Evolutionary conservation across 2,113 vertebrate genomes (phyloP).

Genomic region (Osmerus mordax): DNA sequence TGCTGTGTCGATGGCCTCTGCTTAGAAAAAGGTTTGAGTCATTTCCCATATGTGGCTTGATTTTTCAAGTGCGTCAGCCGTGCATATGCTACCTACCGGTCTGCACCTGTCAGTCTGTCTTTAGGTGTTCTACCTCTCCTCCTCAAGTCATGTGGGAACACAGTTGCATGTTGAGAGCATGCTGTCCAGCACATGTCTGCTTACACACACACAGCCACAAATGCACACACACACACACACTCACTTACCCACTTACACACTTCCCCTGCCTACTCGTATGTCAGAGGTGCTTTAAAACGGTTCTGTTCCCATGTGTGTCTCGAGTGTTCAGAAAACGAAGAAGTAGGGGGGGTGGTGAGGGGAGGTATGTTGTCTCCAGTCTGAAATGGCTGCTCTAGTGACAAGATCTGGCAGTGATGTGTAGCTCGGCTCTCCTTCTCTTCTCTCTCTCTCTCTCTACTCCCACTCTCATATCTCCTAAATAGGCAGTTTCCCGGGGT

Average conservation of each 20-base stretch:
- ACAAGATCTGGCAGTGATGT: slow-evolving; percentile 62
- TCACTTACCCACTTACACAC: slow-evolving; percentile 23
- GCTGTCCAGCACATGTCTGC: slow-evolving; percentile 19
- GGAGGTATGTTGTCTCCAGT: slow-evolving; percentile 31
- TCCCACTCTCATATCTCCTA: slow-evolving; percentile 47
- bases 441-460: background rate
- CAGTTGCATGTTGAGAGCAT: slow-evolving; percentile 58
- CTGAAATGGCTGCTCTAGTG: slow-evolving; percentile 10
- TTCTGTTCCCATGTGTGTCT: slow-evolving; percentile 11
- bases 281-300: slow-evolving; percentile 29
- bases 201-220: slow-evolving; percentile 9
- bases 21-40: slow-evolving; percentile 65
- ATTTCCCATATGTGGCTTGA: slow-evolving; percentile 66
- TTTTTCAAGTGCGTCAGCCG: slow-evolving; percentile 62
- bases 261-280: slow-evolving; percentile 30
- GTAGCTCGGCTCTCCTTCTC: slow-evolving; percentile 48
- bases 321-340: background rate
- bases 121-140: slow-evolving; percentile 1
- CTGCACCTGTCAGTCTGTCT: slow-evolving; percentile 16
- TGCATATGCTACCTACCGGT: slow-evolving; percentile 46
- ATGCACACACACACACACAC: slow-evolving; percentile 12
- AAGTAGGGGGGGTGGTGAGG: background rate
- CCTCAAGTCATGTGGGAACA: slow-evolving; percentile 34
- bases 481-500: slow-evolving; percentile 67
- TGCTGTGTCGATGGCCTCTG: slow-evolving; percentile 4